phyloP scores from a whole-genome alignment of 2,797 vertebrate species.

The Ctenochaetus hawaiiensis region DNA sequence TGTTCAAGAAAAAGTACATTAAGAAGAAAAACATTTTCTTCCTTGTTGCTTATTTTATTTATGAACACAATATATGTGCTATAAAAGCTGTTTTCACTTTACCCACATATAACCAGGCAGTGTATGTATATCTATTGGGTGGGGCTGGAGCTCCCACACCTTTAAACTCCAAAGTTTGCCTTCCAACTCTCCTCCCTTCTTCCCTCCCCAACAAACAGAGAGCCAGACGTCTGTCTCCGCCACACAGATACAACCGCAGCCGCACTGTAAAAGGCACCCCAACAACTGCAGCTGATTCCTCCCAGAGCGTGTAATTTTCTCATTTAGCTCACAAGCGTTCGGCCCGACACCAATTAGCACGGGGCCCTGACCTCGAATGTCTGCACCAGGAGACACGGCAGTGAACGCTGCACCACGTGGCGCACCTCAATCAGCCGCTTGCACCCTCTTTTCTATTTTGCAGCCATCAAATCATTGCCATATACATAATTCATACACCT shows the following conservation, averaged over 20 bases:
- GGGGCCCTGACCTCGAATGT: slow-evolving; percentile 84
- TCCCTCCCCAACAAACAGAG: slow-evolving; percentile 48
- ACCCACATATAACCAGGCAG: neutral
- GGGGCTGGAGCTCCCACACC: slow-evolving; percentile 36
- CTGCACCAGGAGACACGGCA: slow-evolving; percentile 68
- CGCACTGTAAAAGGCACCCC: slow-evolving; percentile 61
- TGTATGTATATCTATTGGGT: slow-evolving; percentile 36
- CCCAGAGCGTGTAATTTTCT: slow-evolving; percentile 88
- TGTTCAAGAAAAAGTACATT: neutral
- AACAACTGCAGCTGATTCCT: slow-evolving; percentile 84
- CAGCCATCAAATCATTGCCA: slow-evolving; percentile 85
- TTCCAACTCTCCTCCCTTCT: slow-evolving; percentile 26
- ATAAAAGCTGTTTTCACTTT: slow-evolving; percentile 1
- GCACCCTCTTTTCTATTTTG: slow-evolving; percentile 76
- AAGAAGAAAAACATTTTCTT: neutral
- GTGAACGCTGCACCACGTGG: slow-evolving; percentile 64
- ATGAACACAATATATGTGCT: neutral
- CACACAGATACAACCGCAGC: slow-evolving; percentile 68
- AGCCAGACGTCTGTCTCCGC: slow-evolving; percentile 68
- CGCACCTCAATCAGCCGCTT: slow-evolving; percentile 82
- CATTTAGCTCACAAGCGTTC: slow-evolving; percentile 85
- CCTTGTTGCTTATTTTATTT: neutral
- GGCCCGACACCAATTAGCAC: slow-evolving; percentile 87
- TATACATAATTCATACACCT: slow-evolving; percentile 89
- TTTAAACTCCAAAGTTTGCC: slow-evolving; percentile 54